Conservation (phyloP, 2,888 invertebrate genomes). For the Agonum fuliginosum region DNA sequence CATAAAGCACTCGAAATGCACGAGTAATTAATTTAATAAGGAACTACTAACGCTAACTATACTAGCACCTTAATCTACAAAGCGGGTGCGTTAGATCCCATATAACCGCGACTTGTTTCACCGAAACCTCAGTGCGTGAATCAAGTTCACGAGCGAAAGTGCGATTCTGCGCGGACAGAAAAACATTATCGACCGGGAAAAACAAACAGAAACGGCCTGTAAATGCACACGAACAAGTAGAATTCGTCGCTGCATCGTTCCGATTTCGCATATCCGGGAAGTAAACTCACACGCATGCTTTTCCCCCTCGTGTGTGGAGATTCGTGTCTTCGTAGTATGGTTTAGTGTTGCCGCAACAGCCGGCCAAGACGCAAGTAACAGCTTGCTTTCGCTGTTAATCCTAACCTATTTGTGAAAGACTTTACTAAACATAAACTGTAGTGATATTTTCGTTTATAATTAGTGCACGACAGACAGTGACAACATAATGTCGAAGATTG, state of each 20-base stretch:
- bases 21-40: no score
- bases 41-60: no score
- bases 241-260: no score
- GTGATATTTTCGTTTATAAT: neutral
- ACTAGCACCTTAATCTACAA: no score
- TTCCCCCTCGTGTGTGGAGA: neutral
- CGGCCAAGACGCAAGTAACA: neutral
- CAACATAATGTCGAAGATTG: constrained; percentile 18
- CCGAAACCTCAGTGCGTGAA: neutral
- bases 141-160: neutral
- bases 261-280: neutral
- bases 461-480: neutral
- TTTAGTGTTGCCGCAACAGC: neutral
- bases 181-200: no score
- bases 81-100: neutral
- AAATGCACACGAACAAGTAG: no score
- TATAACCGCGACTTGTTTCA: neutral
- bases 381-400: neutral
- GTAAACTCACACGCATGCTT: neutral
- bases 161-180: neutral
- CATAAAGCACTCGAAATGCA: no score
- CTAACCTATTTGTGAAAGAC: neutral
- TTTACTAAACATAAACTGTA: no score
- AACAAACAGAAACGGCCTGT: no score
- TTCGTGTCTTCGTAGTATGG: no score